phyloP scores from a whole-genome alignment of 2,113 vertebrate genomes.

The Gobiocypris rarus region DNA sequence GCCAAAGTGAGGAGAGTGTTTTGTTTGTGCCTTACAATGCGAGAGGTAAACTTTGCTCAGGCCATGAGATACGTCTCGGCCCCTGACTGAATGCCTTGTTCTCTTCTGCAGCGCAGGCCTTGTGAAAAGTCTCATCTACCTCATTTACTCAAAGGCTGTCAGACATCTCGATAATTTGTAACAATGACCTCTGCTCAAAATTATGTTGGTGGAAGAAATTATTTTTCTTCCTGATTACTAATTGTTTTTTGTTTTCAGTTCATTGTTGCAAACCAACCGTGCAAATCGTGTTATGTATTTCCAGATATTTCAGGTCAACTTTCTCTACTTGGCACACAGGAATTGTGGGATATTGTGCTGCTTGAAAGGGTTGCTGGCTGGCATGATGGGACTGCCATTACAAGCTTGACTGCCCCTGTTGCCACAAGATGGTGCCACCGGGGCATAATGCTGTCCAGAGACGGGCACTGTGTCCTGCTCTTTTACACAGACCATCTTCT shows the following conservation, averaged over 20 bases:
- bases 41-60: constrained; percentile 39
- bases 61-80: constrained; percentile 46
- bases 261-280: constrained; percentile 32
- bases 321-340: neutral
- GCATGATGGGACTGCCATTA: constrained; percentile 4
- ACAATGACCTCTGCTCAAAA: constrained; percentile 59
- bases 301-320: constrained; percentile 3
- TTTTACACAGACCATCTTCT: neutral
- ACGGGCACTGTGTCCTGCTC: neutral
- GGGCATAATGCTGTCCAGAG: constrained; percentile 33
- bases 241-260: constrained; percentile 33
- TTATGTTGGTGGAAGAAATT: constrained; percentile 23
- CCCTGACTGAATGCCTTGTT: constrained; percentile 63
- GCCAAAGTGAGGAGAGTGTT: constrained; percentile 65
- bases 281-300: constrained; percentile 16
- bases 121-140: constrained; percentile 60
- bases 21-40: constrained; percentile 69
- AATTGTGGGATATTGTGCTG: constrained; percentile 27
- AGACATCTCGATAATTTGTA: constrained; percentile 50
- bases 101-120: constrained; percentile 47
- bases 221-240: constrained; percentile 34
- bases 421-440: constrained; percentile 76
- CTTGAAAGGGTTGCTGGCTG: neutral
- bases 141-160: constrained; percentile 49
- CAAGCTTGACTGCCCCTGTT: constrained; percentile 13